These are phyloP conservation scores for Sarcophilus harrisii DNA, from an alignment of 2,797 vertebrate species.

Conservation along the genomic window DNA sequence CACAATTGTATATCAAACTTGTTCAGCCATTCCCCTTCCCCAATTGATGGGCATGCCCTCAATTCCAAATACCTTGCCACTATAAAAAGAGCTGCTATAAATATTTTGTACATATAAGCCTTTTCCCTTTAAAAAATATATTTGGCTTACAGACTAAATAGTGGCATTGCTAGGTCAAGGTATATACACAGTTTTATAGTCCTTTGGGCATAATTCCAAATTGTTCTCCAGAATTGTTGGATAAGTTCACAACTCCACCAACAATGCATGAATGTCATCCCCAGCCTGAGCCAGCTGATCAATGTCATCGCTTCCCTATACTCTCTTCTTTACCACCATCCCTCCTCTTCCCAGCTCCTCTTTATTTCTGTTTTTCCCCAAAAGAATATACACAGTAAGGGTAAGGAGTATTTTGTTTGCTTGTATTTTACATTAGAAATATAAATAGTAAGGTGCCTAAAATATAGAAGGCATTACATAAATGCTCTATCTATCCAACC, in stretches of 20 bases:
- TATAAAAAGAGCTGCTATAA: neutral
- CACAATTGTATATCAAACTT: neutral
- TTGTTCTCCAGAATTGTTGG: neutral
- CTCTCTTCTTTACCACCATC: neutral
- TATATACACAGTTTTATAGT: neutral
- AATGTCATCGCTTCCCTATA: neutral
- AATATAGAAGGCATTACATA: neutral
- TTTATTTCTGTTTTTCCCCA: neutral
- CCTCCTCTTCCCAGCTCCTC: neutral
- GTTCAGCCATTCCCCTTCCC: neutral
- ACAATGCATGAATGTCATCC: neutral
- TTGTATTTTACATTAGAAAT: neutral
- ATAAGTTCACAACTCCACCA: neutral
- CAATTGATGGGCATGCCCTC: neutral
- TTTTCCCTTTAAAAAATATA: neutral
- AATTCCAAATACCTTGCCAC: neutral
- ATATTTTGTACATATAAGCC: neutral
- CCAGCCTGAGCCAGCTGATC: neutral
- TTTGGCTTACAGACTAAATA: neutral
- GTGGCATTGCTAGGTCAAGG: neutral
- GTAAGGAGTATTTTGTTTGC: neutral
- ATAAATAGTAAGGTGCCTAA: neutral
- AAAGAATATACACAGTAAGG: neutral
- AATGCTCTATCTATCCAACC: neutral
- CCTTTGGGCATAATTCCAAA: neutral